Base-by-base conservation (phyloP, 2,797 vertebrate genomes). In the Chaetodon trifasciatus region DNA sequence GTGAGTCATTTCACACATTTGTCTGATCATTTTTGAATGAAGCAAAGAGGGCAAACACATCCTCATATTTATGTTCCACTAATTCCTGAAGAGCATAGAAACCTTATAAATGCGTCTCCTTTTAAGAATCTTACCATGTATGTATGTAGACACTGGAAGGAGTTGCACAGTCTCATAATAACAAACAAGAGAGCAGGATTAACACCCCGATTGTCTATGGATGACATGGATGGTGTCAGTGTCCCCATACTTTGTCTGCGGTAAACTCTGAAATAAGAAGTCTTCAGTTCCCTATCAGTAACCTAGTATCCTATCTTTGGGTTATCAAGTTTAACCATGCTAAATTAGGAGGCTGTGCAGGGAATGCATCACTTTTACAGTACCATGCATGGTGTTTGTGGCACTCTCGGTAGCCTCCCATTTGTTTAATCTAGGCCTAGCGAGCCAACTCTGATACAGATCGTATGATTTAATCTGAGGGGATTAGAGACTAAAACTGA, bases 391-490 rank as follows among this genome's bases (percentile, higher is more conserved):
- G 15, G 40, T 70, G 62, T 71, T 83, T 77, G 62, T 52, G 64
- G 15, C 13, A 53, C 58, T 83, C 69, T 86, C 74, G 83, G 76
- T 81, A 80, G 79, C 78, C 82, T 60, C 86, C 73, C 69, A 69
- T 79, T 83, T 70, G 76, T 93, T 88, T 91, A 93, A 94, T 94
- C 86, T 87, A 74, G 84, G 40, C 49, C 61, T 50, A 52, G 78
- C 69, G 19, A 93, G 89, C 85, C 86, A 92, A 91, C 78, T 90
- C 82, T 89, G 86, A 91, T 90, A 90, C 84, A 93, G 95, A 96
- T 94, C 91, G 85, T 93, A 91, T 92, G 82, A 84, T 88, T 95
- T 95, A 95, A 96, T 96, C 95, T 93, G 79, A 52, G 40, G 74
- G 88, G 94, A 95, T 96, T 94, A 94, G 70, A 85, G 92, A 83